Evolutionary conservation across 2,797 vertebrate species (phyloP), one percentile per base, ranked within the genome.

Genomic region (Halcyon badia): DNA sequence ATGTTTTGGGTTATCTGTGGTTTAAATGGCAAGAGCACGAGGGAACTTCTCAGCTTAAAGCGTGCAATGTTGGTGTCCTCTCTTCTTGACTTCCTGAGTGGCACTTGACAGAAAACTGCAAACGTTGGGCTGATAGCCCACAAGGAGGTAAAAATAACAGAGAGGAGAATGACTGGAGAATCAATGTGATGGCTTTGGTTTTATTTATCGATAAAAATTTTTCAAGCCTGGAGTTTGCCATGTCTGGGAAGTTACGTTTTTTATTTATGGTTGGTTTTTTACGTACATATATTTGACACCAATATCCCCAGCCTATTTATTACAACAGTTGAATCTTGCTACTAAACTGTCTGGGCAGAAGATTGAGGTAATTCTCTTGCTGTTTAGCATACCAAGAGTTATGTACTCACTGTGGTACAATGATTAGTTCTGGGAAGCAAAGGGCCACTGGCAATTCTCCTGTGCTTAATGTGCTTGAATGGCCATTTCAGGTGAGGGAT

Each of bases 371-470:
- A 22, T 24, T 31, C 11, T 62, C 35, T 83, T 6, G 0, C 14
- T 35, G 2, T 21, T 56, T 16, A 48, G 15, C 0, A 1, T 25
- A 42, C 25, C 21, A 35, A 20, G 56, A 44, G 37, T 6, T 0
- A 30, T 57, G 16, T 49, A 1, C 37, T 54, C 2, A 3, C 41
- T 71, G 19, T 44, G 39, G 6, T 48, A 9, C 0, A 4, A 2
- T 0, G 2, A 5, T 10, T 0, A 1, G 37, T 80, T 31, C 51
- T 79, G 42, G 41, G 42, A 65, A 42, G 37, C 14, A 5, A 3
- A 52, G 37, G 20, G 20, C 15, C 44, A 56, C 0, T 18, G 48
- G 57, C 25, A 46, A 24, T 30, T n/a, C 14, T 28, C 14, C 24
- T 66, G 69, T 68, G 21, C 17, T 4, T 0, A 57, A 31, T 2